phyloP scores from a whole-genome alignment of 1,140 invertebrate species.

The Euwallacea fornicatus region DNA sequence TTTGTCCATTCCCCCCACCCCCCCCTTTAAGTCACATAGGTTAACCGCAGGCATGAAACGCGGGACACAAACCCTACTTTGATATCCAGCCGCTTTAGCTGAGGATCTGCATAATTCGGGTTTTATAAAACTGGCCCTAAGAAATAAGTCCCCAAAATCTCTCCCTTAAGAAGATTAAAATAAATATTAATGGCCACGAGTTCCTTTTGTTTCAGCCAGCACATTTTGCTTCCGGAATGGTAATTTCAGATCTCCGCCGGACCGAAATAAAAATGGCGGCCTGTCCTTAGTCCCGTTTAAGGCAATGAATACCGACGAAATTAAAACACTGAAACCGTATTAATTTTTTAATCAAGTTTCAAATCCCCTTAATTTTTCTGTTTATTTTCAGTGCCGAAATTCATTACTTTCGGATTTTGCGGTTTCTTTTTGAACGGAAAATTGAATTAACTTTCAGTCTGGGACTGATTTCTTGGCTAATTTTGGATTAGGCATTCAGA shows the following conservation, averaged over 20 bases:
- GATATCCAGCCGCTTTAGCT: too few species aligned
- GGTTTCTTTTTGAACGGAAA: too few species aligned
- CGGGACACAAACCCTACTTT: too few species aligned
- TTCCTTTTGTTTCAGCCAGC: neutral
- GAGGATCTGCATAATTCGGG: neutral
- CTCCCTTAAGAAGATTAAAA: conserved; percentile 1
- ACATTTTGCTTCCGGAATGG: conserved; percentile 1
- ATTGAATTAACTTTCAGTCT: too few species aligned
- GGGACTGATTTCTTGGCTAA: too few species aligned
- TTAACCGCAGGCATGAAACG: too few species aligned
- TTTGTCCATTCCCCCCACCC: too few species aligned
- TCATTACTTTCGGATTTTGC: conserved; percentile 1
- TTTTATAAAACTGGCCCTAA: neutral
- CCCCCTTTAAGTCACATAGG: too few species aligned
- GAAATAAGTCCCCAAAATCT: neutral
- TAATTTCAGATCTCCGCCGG: neutral
- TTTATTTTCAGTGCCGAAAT: neutral
- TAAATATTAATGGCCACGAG: conserved; percentile 9
- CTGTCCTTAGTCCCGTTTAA: neutral
- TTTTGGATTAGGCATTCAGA: too few species aligned
- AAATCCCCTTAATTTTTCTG: conserved; percentile 9
- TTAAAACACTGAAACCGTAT: conserved; percentile 12
- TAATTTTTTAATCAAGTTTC: conserved; percentile 14
- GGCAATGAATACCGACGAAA: conserved; percentile 6
- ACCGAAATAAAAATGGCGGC: conserved; percentile 8